These are phyloP conservation scores for Drosophila pectinifera DNA, from an alignment of 1,140 invertebrate genomes.

Conservation along the genomic window DNA sequence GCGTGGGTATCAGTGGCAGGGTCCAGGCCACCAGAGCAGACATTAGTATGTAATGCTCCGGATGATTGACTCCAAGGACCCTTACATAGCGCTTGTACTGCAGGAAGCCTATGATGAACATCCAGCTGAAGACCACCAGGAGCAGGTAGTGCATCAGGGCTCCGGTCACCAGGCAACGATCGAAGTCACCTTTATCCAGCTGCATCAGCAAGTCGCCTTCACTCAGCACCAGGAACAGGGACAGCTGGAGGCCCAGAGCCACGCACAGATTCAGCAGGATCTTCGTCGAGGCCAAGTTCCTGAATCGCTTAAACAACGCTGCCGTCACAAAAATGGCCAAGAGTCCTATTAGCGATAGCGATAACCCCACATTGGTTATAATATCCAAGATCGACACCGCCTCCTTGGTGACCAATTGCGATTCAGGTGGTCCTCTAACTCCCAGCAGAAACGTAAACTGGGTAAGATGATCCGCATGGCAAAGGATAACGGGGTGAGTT, in stretches of 20 bases:
- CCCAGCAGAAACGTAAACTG: constrained; percentile 87
- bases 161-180: constrained; percentile 86
- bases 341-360: constrained; percentile 87
- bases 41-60: constrained; percentile 86
- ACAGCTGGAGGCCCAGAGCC: constrained; percentile 87
- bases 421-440: constrained; percentile 31
- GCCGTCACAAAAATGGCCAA: constrained; percentile 87
- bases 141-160: constrained; percentile 87
- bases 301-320: constrained; percentile 87
- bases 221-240: constrained; percentile 84
- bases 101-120: constrained; percentile 88
- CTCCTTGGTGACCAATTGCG: constrained; percentile 56
- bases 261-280: constrained; percentile 87
- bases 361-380: constrained; percentile 87
- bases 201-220: constrained; percentile 51
- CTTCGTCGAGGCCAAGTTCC: constrained; percentile 87
- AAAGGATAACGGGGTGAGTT: constrained; percentile 70
- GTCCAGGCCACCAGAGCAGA: constrained; percentile 86
- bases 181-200: constrained; percentile 23
- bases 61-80: constrained; percentile 86
- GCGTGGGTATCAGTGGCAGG: constrained; percentile 86
- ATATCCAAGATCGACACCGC: constrained; percentile 85
- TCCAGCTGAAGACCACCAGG: constrained; percentile 88
- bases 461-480: constrained; percentile 87
- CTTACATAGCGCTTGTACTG: constrained; percentile 88